A percentile compares a stretch with the other conserved stretches of the same genome.
phyloP scores from a whole-genome alignment of 2,113 vertebrate species.

The Brachyhypopomus gauderio region DNA sequence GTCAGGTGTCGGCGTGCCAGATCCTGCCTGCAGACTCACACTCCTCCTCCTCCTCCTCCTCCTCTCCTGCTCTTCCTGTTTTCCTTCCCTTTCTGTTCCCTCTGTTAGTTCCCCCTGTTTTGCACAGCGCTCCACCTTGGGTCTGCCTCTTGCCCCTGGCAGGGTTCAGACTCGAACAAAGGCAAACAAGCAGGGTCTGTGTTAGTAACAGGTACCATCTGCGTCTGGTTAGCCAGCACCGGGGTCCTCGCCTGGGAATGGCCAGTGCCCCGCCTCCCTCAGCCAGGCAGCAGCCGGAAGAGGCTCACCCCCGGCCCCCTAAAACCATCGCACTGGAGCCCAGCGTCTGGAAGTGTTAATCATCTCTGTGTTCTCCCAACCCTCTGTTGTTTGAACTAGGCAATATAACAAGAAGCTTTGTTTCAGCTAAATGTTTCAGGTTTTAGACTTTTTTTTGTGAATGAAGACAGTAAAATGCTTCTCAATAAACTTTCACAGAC shows the following conservation, averaged over 20 bases:
- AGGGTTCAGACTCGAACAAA: conserved; percentile 69
- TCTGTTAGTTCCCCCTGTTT: neutral
- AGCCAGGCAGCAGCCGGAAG: conserved; percentile 42
- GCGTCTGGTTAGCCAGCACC: conserved; percentile 67
- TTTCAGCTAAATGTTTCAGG: conserved; percentile 17
- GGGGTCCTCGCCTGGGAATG: conserved; percentile 49
- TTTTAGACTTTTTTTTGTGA: neutral
- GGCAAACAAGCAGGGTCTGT: conserved; percentile 64
- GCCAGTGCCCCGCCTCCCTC: conserved; percentile 30
- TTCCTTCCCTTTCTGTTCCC: neutral
- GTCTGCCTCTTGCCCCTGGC: conserved; percentile 61
- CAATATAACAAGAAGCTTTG: conserved; percentile 37
- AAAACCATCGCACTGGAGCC: conserved; percentile 26
- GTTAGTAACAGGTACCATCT: conserved; percentile 74
- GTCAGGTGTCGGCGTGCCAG: conserved; percentile 22
- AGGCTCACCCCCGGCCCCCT: conserved; percentile 26
- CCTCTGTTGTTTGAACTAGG: conserved; percentile 37
- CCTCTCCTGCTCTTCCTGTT: neutral
- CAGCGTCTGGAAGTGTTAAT: conserved; percentile 49
- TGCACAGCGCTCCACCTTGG: conserved; percentile 58
- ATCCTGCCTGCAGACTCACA: neutral
- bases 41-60: conserved; percentile 30
- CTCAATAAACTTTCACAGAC: no score
- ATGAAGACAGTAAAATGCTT: neutral
- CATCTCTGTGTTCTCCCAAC: conserved; percentile 35